Evolutionary conservation across 2,888 invertebrate genomes (phyloP).

Genomic region (Chaitophorus viminalis): DNA sequence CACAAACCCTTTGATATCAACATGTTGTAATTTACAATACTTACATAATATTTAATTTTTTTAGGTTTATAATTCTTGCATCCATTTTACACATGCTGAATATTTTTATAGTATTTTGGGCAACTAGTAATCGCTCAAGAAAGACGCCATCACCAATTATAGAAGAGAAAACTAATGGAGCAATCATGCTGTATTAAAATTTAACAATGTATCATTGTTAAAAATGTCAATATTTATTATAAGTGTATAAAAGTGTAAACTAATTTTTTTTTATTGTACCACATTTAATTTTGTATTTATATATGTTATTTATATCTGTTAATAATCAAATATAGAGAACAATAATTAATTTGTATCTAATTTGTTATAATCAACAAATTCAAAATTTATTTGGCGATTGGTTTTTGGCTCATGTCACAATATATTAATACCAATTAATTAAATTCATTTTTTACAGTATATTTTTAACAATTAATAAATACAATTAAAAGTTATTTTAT

Average conservation of each 20-base stretch:
- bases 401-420: too few relatives aligned
- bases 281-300: neutral
- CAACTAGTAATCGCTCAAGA: slow-evolving; percentile 75
- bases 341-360: too few relatives aligned
- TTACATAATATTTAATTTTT: slow-evolving; percentile 6
- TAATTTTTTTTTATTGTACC: slow-evolving; percentile 26
- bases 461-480: too few relatives aligned
- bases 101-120: slow-evolving; percentile 78
- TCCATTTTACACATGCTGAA: slow-evolving; percentile 77
- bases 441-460: too few relatives aligned
- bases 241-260: slow-evolving; percentile 18
- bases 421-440: too few relatives aligned
- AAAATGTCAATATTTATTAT: slow-evolving; percentile 49
- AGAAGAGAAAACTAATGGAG: slow-evolving; percentile 83
- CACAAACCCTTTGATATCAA: too few relatives aligned
- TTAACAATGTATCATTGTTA: slow-evolving; percentile 29
- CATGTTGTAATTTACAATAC: too few relatives aligned
- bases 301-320: too few relatives aligned
- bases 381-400: too few relatives aligned
- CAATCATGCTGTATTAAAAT: slow-evolving; percentile 81
- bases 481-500: too few relatives aligned
- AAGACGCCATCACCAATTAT: slow-evolving; percentile 75
- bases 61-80: slow-evolving; percentile 66
- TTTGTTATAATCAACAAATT: too few relatives aligned
- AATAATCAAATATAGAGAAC: too few relatives aligned